These are phyloP conservation scores for Ammospiza nelsoni DNA, from an alignment of 2,113 vertebrate genomes.

Conservation along the genomic window DNA sequence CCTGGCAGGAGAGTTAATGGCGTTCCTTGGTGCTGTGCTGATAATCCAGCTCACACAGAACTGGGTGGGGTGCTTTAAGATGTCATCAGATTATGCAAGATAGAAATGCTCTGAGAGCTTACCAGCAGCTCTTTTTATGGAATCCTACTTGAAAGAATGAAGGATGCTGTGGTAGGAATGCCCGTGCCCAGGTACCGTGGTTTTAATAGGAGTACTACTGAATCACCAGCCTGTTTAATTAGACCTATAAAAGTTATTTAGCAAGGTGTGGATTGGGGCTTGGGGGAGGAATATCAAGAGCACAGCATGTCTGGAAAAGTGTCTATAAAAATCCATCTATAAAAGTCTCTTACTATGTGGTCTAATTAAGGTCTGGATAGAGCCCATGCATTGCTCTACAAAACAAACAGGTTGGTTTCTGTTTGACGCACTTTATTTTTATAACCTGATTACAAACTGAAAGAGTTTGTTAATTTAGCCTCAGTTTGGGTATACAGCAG, in stretches of 20 bases:
- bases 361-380: slow-evolving; percentile 65
- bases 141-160: not conserved
- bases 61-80: not conserved
- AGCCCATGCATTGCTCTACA: slow-evolving; percentile 30
- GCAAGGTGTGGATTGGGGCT: slow-evolving; percentile 39
- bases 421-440: slow-evolving; percentile 64
- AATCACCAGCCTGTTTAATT: slow-evolving; percentile 57
- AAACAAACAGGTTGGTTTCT: slow-evolving; percentile 66
- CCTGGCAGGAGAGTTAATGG: not conserved
- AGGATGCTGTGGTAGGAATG: not conserved
- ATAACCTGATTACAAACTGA: slow-evolving; percentile 69
- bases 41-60: not conserved
- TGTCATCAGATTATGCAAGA: not conserved
- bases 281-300: slow-evolving; percentile 41
- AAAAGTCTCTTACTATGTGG: slow-evolving; percentile 58
- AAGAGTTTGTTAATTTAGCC: slow-evolving; percentile 54
- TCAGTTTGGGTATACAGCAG: slow-evolving; percentile 13
- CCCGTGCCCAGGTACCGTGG: not conserved
- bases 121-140: not conserved
- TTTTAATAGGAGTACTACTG: slow-evolving; percentile 49
- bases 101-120: not conserved
- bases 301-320: slow-evolving; percentile 45
- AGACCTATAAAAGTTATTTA: slow-evolving; percentile 55
- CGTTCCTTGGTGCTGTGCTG: not conserved
- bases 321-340: slow-evolving; percentile 53